Conservation (phyloP, 1,140 invertebrate species). For the Drosophila orena region DNA sequence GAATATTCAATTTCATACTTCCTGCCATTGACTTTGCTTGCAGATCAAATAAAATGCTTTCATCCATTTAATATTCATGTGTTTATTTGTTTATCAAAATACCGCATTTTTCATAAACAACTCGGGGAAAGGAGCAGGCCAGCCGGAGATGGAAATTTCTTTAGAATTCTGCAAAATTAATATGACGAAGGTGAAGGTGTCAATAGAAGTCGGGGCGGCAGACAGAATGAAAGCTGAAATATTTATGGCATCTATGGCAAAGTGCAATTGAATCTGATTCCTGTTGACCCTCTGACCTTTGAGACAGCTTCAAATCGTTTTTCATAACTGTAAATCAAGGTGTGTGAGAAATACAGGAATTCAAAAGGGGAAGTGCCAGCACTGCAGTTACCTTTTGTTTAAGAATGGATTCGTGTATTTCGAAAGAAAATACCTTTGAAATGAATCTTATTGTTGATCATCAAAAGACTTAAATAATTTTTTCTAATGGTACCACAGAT, state of each 20-base stretch:
- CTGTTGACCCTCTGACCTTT: constrained; percentile 29
- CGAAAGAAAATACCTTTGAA: neutral
- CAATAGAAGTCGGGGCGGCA: neutral
- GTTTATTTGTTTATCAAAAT: constrained; percentile 47
- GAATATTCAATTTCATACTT: constrained; percentile 20
- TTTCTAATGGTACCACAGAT: too few relatives aligned
- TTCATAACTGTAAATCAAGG: constrained; percentile 21
- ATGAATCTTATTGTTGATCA: too few relatives aligned
- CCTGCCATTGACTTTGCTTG: constrained; percentile 7
- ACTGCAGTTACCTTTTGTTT: constrained; percentile 22
- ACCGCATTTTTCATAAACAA: constrained; percentile 4
- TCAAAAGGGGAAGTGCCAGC: constrained; percentile 16
- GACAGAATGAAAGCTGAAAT: constrained; percentile 4
- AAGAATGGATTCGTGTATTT: constrained; percentile 2
- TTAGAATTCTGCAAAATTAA: constrained; percentile 18
- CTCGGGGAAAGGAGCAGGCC: neutral
- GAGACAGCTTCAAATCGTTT: constrained; percentile 24
- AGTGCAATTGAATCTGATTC: constrained; percentile 18
- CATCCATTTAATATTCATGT: constrained; percentile 33
- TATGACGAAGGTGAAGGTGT: constrained; percentile 20
- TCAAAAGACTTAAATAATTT: too few relatives aligned
- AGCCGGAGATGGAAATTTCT: too few relatives aligned
- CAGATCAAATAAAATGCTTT: neutral
- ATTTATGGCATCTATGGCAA: constrained; percentile 19
- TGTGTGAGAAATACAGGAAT: neutral